Conservation (phyloP, 2,888 invertebrate species). For the Drosophila birchii region DNA sequence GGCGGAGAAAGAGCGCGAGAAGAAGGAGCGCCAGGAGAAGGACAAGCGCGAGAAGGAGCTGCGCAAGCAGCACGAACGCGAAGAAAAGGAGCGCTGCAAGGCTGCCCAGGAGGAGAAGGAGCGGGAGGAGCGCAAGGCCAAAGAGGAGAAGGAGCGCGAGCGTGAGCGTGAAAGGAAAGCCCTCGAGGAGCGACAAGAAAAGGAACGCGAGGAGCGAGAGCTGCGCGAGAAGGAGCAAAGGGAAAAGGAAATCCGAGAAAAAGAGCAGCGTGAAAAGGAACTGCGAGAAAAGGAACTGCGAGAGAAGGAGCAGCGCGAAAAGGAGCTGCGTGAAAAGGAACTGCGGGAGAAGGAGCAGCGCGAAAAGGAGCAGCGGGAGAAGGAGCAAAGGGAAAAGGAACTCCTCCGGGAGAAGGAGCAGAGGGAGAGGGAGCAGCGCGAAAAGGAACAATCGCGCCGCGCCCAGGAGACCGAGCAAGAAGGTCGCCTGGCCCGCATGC, state of each 20-base stretch:
- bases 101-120: constrained; percentile 58
- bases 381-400: constrained; percentile 60
- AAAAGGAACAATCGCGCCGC: constrained; percentile 73
- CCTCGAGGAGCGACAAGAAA: constrained; percentile 36
- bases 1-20: constrained; percentile 57
- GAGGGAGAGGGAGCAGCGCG: constrained; percentile 63
- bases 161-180: constrained; percentile 52
- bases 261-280: constrained; percentile 53
- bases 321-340: constrained; percentile 53
- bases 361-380: constrained; percentile 77
- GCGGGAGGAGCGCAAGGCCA: constrained; percentile 64
- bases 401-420: constrained; percentile 35
- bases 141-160: constrained; percentile 70
- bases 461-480: constrained; percentile 67
- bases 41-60: constrained; percentile 66
- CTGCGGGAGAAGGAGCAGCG: constrained; percentile 82
- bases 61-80: constrained; percentile 68
- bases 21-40: constrained; percentile 62
- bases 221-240: constrained; percentile 56
- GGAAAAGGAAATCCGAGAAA: constrained; percentile 52
- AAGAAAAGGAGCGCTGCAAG: constrained; percentile 67
- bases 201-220: constrained; percentile 48
- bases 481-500: constrained; percentile 65
- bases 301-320: constrained; percentile 42
- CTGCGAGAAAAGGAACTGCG: constrained; percentile 76